These are phyloP conservation scores for Myrmecophaga tridactyla DNA, from an alignment of 2,113 vertebrate genomes.

Conservation along the genomic window DNA sequence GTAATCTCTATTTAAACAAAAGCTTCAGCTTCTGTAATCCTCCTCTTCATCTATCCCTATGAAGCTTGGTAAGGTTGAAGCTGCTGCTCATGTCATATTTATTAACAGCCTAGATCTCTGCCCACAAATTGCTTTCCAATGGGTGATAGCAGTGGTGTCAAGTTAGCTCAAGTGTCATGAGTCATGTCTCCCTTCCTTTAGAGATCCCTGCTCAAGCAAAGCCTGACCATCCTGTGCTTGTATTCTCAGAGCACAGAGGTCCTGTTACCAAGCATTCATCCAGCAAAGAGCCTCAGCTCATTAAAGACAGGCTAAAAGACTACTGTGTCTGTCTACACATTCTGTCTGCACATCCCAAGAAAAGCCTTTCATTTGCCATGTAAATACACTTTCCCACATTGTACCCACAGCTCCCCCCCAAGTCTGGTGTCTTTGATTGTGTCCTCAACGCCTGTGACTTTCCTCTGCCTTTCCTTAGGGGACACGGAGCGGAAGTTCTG, in stretches of 20 bases:
- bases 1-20: slow-evolving; percentile 87
- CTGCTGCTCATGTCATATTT: slow-evolving; percentile 75
- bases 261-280: slow-evolving; percentile 36
- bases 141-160: neutral
- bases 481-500: neutral
- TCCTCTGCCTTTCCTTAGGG: neutral
- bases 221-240: neutral
- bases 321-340: slow-evolving; percentile 57
- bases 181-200: slow-evolving; percentile 2
- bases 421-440: neutral
- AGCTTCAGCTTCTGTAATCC: slow-evolving; percentile 83
- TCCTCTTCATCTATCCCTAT: slow-evolving; percentile 79
- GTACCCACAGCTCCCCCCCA: neutral
- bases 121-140: slow-evolving; percentile 69
- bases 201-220: slow-evolving; percentile 29
- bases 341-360: too few species aligned
- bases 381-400: neutral
- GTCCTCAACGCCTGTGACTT: neutral
- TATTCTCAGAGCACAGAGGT: slow-evolving; percentile 26
- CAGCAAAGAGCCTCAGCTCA: slow-evolving; percentile 42
- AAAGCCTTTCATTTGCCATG: too few species aligned
- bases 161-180: slow-evolving; percentile 11
- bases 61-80: slow-evolving; percentile 77
- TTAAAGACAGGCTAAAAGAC: slow-evolving; percentile 59
- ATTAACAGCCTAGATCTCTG: slow-evolving; percentile 59